Evolutionary conservation across 2,888 invertebrate genomes (phyloP).

Genomic region (Panzeria rudis): DNA sequence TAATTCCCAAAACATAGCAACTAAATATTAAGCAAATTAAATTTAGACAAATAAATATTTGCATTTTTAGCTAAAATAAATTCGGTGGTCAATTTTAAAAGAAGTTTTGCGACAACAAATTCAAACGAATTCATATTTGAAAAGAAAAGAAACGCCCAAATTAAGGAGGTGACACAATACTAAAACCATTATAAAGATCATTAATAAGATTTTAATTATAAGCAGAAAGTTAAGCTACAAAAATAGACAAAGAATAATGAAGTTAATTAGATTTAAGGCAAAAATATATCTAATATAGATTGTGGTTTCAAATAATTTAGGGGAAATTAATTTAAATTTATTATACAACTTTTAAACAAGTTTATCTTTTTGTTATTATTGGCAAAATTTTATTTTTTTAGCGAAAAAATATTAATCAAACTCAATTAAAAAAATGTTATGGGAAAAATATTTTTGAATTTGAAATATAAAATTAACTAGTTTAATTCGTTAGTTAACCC

Average conservation of each 20-base stretch:
- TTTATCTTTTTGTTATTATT: not conserved
- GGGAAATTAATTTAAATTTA: not conserved
- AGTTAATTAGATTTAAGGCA: constrained; percentile 23
- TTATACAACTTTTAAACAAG: not conserved
- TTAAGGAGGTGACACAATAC: constrained; percentile 44
- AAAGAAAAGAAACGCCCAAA: not conserved
- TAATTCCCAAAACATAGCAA: constrained; percentile 54
- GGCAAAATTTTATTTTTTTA: not conserved
- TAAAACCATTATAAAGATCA: constrained; percentile 48
- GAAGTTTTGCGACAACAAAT: constrained; percentile 49
- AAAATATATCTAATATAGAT: not conserved
- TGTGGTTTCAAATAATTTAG: not conserved
- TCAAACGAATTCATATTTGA: constrained; percentile 2
- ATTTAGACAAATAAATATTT: constrained; percentile 34
- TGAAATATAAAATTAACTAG: not conserved
- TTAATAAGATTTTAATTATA: constrained; percentile 54
- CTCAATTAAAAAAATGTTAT: not conserved
- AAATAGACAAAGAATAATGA: constrained; percentile 39
- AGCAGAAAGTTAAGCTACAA: constrained; percentile 15
- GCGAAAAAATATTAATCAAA: constrained; percentile 2
- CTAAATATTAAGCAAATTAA: constrained; percentile 46
- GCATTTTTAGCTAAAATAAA: constrained; percentile 69
- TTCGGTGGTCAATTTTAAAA: constrained; percentile 42
- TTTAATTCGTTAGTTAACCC: not conserved
- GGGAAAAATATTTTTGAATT: not conserved